Conservation (phyloP, 1,140 invertebrate species). For the Drosophila sp. region DNA sequence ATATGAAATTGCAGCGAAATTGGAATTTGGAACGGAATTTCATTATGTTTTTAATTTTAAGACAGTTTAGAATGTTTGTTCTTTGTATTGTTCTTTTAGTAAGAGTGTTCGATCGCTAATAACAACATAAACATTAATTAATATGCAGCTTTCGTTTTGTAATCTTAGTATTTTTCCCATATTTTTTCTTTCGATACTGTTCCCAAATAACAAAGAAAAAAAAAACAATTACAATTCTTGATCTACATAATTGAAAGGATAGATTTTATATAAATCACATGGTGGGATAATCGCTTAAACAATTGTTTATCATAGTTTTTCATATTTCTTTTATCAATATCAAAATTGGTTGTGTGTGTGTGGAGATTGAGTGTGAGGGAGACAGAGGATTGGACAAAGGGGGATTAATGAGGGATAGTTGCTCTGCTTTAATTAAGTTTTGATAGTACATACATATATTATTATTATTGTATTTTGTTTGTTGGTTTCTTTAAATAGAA, state of each 20-base stretch:
- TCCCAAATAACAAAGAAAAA: conserved; percentile 17
- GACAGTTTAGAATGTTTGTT: conserved; percentile 22
- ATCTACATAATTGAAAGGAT: conserved; percentile 30
- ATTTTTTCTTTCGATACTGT: conserved; percentile 1
- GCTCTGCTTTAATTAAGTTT: conserved; percentile 42
- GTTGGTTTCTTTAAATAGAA: conserved; percentile 35
- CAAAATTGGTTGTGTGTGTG: conserved; percentile 19
- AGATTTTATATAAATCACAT: conserved; percentile 62
- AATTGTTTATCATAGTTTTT: conserved; percentile 10
- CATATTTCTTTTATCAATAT: conserved; percentile 20
- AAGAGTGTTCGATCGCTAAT: conserved; percentile 16
- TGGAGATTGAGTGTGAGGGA: background rate
- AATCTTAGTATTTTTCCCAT: background rate
- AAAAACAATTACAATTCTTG: background rate
- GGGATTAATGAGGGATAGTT: background rate
- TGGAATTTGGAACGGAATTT: background rate
- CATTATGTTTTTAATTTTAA: background rate
- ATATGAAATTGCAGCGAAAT: background rate
- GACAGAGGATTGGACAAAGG: background rate
- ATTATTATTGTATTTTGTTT: conserved; percentile 17
- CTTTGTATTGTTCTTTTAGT: conserved; percentile 14
- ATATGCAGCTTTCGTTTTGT: too few relatives aligned
- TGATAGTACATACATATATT: conserved; percentile 27
- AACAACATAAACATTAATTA: conserved; percentile 4
- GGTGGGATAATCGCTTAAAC: conserved; percentile 83